Evolutionary conservation across 37 sponge, comb jelly and placozoan genomes (phyloP).

Genomic region (Crambe crambe): DNA sequence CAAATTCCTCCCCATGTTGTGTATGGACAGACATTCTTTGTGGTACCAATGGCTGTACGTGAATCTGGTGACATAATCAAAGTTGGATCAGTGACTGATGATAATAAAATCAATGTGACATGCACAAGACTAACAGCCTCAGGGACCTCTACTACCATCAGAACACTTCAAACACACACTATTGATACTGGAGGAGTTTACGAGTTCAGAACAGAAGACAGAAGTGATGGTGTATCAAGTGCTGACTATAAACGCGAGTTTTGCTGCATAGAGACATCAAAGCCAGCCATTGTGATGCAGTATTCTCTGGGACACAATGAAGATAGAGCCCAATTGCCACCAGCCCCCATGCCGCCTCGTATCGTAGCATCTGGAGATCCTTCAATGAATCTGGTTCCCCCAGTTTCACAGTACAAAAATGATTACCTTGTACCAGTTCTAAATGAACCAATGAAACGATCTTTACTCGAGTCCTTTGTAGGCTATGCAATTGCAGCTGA

Average conservation of each 20-base stretch:
- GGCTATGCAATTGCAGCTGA: conserved; percentile 6
- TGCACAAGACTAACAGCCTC: conserved; percentile 31
- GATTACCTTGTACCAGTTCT: conserved; percentile 6
- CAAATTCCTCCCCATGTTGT: conserved; percentile 43
- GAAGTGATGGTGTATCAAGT: neutral
- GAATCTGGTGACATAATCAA: conserved; percentile 24
- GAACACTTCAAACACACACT: neutral
- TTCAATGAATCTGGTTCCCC: conserved; percentile 32
- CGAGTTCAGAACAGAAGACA: conserved; percentile 4
- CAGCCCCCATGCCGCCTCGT: neutral
- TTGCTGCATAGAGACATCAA: conserved; percentile 46
- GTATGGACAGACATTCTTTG: conserved; percentile 29
- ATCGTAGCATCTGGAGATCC: conserved; percentile 42
- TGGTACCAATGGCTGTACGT: conserved; percentile 12
- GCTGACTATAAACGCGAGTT: conserved; percentile 23
- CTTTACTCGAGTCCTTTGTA: neutral
- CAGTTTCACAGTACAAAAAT: conserved; percentile 43
- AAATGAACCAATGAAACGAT: neutral
- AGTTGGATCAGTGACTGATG: conserved; percentile 19
- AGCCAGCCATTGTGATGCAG: conserved; percentile 47
- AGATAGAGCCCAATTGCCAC: neutral
- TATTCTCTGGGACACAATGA: conserved; percentile 41
- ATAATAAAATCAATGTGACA: conserved; percentile 25
- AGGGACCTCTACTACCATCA: too few species aligned
- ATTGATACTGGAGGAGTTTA: neutral